These are phyloP conservation scores for Penaeus monodon DNA, from an alignment of 2,888 invertebrate species.

Conservation along the genomic window DNA sequence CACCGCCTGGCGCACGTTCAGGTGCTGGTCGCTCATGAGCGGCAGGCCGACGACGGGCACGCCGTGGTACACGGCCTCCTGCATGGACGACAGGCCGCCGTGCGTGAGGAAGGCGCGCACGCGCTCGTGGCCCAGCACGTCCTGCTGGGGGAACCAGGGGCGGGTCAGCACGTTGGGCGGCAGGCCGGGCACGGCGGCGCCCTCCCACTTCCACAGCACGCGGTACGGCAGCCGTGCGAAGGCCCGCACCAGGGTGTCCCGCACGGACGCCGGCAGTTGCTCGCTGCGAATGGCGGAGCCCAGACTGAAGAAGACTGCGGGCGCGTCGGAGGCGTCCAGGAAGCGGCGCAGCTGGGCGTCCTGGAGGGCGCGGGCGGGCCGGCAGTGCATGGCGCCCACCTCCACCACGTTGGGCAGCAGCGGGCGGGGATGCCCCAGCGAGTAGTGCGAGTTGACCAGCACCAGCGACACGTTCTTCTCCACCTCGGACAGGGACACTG, in stretches of 20 bases:
- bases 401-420: conserved; percentile 63
- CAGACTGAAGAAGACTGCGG: conserved; percentile 59
- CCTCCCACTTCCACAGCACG: conserved; percentile 67
- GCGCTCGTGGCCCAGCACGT: conserved; percentile 74
- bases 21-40: conserved; percentile 79
- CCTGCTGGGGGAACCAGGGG: conserved; percentile 67
- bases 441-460: conserved; percentile 52
- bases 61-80: conserved; percentile 78
- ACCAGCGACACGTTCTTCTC: conserved; percentile 58
- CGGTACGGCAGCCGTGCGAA: conserved; percentile 58
- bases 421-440: conserved; percentile 63
- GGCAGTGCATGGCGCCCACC: conserved; percentile 65
- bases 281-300: conserved; percentile 66
- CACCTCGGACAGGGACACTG: conserved; percentile 47
- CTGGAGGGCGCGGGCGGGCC: conserved; percentile 47
- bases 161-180: conserved; percentile 66
- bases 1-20: conserved; percentile 72
- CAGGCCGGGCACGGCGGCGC: conserved; percentile 58
- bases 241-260: conserved; percentile 32
- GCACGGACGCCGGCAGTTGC: conserved; percentile 45
- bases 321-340: conserved; percentile 39
- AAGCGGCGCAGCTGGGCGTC: conserved; percentile 51
- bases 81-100: conserved; percentile 80
- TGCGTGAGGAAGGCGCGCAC: conserved; percentile 80
- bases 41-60: conserved; percentile 78